Evolutionary conservation across 2,113 vertebrate genomes (phyloP).

Genomic region (Zapus hudsonius): DNA sequence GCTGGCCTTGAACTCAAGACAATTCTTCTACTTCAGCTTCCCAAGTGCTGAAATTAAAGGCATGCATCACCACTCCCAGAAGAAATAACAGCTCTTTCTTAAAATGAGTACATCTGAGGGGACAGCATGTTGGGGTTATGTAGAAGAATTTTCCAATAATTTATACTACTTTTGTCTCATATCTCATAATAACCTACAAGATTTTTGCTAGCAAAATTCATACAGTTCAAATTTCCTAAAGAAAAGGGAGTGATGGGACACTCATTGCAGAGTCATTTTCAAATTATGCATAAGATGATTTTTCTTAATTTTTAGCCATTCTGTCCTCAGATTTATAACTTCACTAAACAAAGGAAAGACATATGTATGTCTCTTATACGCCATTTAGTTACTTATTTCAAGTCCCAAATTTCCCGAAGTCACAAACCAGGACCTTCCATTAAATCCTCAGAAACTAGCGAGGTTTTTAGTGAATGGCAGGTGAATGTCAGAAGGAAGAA

Average conservation of each 20-base stretch:
- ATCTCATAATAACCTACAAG: not conserved
- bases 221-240: not conserved
- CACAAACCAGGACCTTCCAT: not conserved
- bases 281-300: slow-evolving; percentile 36
- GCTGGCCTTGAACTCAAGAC: no score
- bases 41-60: no score
- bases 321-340: not conserved
- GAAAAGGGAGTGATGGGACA: not conserved
- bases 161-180: not conserved
- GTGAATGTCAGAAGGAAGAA: not conserved
- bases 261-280: not conserved
- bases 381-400: not conserved
- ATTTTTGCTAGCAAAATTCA: not conserved
- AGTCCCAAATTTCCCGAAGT: not conserved
- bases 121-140: not conserved
- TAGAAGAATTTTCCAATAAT: not conserved
- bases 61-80: no score
- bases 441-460: not conserved
- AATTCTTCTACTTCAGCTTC: no score
- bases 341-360: slow-evolving; percentile 9
- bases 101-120: not conserved
- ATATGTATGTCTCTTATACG: not conserved
- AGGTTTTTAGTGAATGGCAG: not conserved
- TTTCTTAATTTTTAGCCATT: not conserved
- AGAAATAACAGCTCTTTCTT: not conserved